These are phyloP conservation scores for Tenualosa ilisha DNA, from an alignment of 2,797 vertebrate species.

Conservation along the genomic window DNA sequence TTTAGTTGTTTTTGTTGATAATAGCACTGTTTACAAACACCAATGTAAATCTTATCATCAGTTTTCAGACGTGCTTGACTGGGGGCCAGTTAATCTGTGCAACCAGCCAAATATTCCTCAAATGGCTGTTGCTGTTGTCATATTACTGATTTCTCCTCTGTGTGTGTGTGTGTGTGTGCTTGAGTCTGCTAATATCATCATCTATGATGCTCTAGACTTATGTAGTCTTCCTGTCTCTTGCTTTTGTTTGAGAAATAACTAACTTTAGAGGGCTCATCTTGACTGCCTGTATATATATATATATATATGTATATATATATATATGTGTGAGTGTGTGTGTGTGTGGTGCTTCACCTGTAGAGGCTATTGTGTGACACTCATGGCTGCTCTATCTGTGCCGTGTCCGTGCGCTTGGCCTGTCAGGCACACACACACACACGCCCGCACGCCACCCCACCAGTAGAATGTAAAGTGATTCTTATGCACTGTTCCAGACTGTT, in stretches of 20 bases:
- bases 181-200: not conserved
- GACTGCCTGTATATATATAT: slow-evolving; percentile 40
- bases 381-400: not conserved
- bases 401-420: no score
- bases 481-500: not conserved
- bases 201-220: slow-evolving; percentile 32
- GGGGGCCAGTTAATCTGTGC: slow-evolving; percentile 30
- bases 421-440: no score
- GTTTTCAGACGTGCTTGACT: not conserved
- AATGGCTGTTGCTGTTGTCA: slow-evolving; percentile 38
- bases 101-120: slow-evolving; percentile 35
- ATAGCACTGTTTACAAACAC: slow-evolving; percentile 15
- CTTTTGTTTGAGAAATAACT: slow-evolving; percentile 60
- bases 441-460: not conserved
- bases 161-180: slow-evolving; percentile 27
- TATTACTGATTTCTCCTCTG: slow-evolving; percentile 33
- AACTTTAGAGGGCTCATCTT: slow-evolving; percentile 75
- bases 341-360: not conserved
- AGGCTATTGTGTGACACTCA: not conserved
- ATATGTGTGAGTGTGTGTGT: not conserved
- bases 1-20: slow-evolving; percentile 16
- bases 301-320: not conserved
- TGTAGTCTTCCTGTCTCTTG: slow-evolving; percentile 72
- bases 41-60: not conserved
- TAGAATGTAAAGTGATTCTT: not conserved